Evolutionary conservation across 1,140 invertebrate genomes (phyloP).

Genomic region (Zaprionus taronus): DNA sequence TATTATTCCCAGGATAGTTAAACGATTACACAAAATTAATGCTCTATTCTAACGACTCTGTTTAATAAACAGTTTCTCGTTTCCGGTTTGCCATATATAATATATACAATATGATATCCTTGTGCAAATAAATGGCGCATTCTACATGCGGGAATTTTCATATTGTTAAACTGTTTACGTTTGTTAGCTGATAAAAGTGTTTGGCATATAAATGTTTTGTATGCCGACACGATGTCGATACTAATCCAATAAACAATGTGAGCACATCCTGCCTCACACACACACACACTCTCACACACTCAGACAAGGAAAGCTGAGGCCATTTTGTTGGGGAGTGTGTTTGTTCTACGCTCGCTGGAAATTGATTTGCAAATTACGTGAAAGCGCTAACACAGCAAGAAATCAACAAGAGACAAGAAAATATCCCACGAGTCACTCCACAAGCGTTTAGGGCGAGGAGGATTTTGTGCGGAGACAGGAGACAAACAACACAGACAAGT

Average conservation of each 20-base stretch:
- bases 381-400: slow-evolving; percentile 47
- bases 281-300: slow-evolving; percentile 1
- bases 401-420: slow-evolving; percentile 25
- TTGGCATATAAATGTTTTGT: slow-evolving; percentile 15
- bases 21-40: background rate
- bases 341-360: slow-evolving; percentile 29
- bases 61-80: slow-evolving; percentile 1
- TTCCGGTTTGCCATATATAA: background rate
- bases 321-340: slow-evolving; percentile 4
- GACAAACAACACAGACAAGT: background rate
- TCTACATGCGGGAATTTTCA: slow-evolving; percentile 21
- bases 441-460: background rate
- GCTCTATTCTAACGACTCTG: background rate
- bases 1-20: background rate
- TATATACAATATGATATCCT: background rate
- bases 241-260: slow-evolving; percentile 73
- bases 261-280: slow-evolving; percentile 26
- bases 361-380: slow-evolving; percentile 49
- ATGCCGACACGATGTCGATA: slow-evolving; percentile 59
- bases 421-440: slow-evolving; percentile 29
- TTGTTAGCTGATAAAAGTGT: slow-evolving; percentile 16
- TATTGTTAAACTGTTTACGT: slow-evolving; percentile 7
- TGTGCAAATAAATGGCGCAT: slow-evolving; percentile 1
- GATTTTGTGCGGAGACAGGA: background rate
- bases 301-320: background rate